Evolutionary conservation across 2,888 invertebrate species (phyloP), one percentile per base, ranked within the genome.

Genomic region (Brenthis hecate): DNA sequence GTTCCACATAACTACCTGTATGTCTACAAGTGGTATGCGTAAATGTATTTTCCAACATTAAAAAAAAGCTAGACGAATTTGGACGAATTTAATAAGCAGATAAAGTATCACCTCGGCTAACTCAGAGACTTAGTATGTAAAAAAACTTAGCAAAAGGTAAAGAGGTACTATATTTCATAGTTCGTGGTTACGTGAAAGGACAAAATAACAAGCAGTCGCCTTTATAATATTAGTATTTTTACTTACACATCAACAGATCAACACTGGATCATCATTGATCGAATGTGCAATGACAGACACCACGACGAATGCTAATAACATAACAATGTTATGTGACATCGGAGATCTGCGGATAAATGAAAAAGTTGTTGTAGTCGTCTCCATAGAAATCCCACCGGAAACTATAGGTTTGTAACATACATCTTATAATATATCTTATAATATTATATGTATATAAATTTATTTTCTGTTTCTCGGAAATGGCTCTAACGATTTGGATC

Each of bases 351-450:
- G 54, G 23, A 65, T 47, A 62, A 65, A 67, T 11, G 51, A 71
- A 19, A 73, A 69, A 64, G 69, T 64, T 14, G 48, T 47, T 14
- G 58, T 73, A 55, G 67, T 73, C 53, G 64, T 75, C 14, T 57
- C 71, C 1, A 72, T 79, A 50, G 69, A 72, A 67, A 73, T 77
- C 32, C 58, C 66, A 50, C 70, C 72, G 48, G 51, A 69, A 1
- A 61, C 47, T 13, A 63, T 72, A 66, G 65, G 72, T 72, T 43
- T 48, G 70, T 11, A 53, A 1, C 23, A 2, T 28, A 8, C 4
- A 16, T 14, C 28, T 4, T 28, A 3, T 28, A 4, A 28, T 28
- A 28, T 28, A 28, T 28, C 28, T 28, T 28, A 28, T 28, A 28
- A 28, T 28, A 28, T 28, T 28, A 28, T 19, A 14, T 16, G 16